Conservation (phyloP, 2,113 vertebrate genomes). For the Peromyscus maniculatus region DNA sequence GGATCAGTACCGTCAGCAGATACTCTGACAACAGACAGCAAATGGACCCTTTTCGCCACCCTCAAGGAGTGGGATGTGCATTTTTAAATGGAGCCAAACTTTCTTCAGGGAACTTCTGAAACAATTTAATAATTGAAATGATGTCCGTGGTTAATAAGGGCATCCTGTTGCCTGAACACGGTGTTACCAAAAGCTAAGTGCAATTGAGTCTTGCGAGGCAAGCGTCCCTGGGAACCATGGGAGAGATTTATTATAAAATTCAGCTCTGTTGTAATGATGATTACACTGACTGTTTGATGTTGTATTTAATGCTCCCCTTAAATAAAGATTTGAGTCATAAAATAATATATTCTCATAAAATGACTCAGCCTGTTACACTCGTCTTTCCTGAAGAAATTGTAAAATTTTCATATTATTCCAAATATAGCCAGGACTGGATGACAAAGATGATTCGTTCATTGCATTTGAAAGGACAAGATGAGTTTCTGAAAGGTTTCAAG, state of each 20-base stretch:
- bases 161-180: constrained; percentile 11
- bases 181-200: neutral
- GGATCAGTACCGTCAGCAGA: neutral
- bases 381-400: constrained; percentile 35
- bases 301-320: constrained; percentile 61
- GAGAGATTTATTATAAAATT: constrained; percentile 52
- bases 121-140: neutral
- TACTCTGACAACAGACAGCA: neutral
- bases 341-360: constrained; percentile 76
- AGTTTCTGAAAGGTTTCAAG: constrained; percentile 56
- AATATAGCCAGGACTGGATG: constrained; percentile 60
- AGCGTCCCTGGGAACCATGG: neutral
- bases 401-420: constrained; percentile 69
- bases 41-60: neutral
- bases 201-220: neutral
- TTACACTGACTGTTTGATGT: constrained; percentile 67
- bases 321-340: constrained; percentile 74
- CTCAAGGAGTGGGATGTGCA: neutral
- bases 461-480: constrained; percentile 55
- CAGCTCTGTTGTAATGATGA: constrained; percentile 58
- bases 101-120: constrained; percentile 43
- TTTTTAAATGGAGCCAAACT: constrained; percentile 2
- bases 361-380: constrained; percentile 57
- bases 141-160: neutral
- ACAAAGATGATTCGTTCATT: constrained; percentile 32